Conservation (phyloP, 2,113 vertebrate genomes). For the Alethe diademata region DNA sequence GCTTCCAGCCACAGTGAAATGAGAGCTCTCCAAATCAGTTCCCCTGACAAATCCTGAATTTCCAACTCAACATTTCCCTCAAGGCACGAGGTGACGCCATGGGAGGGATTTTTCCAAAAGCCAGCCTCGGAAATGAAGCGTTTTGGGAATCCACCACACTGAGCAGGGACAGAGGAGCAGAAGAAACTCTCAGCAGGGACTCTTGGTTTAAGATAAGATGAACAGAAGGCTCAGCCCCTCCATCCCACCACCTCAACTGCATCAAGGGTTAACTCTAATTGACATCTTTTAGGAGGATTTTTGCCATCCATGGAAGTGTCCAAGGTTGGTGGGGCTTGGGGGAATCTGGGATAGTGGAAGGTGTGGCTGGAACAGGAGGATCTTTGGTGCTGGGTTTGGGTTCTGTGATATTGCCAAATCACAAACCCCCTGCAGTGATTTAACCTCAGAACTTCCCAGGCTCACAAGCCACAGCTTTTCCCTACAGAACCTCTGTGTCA, state of each 20-base stretch:
- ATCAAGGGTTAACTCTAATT: not conserved
- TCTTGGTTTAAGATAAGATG: not conserved
- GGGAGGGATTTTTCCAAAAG: not conserved
- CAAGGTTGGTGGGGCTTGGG: not conserved
- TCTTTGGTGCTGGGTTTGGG: not conserved
- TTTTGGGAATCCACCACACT: not conserved
- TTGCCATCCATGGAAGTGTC: not conserved
- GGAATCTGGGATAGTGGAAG: not conserved
- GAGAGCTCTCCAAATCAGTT: not conserved
- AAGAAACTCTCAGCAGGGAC: not conserved
- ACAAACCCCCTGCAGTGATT: fast-evolving
- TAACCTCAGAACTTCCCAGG: not conserved
- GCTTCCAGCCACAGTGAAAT: not conserved
- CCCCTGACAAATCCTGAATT: not conserved
- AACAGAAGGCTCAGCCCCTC: not conserved
- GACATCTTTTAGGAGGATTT: not conserved
- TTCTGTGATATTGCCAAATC: not conserved
- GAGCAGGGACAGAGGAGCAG: not conserved
- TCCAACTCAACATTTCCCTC: fast-evolving
- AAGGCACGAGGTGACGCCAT: fast-evolving
- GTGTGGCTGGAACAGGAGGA: not conserved
- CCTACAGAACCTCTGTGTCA: not conserved
- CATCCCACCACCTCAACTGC: not conserved
- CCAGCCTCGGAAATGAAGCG: not conserved
- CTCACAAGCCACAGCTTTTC: not conserved